A percentile compares a stretch with the other conserved stretches of the same genome.
Conservation (phyloP, 2,113 vertebrate genomes). For the Sprattus sprattus region DNA sequence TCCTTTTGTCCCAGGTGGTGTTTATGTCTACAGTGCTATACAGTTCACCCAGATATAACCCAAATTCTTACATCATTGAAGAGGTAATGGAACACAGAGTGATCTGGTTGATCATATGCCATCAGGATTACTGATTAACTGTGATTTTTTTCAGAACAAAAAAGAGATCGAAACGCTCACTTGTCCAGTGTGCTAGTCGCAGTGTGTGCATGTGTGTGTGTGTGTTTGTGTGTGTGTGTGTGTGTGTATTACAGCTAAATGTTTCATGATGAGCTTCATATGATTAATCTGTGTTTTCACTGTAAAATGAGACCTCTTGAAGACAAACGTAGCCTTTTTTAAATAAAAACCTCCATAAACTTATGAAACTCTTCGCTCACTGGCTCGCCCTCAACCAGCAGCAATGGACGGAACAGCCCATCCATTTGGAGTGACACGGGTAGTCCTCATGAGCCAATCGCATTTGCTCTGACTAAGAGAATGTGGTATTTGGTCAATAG, state of each 20-base stretch:
- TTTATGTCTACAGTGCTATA: too few species aligned
- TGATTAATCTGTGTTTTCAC: not conserved
- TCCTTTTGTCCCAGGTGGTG: too few species aligned
- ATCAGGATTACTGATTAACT: too few species aligned
- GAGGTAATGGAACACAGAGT: too few species aligned
- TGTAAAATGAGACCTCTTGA: conserved; percentile 2
- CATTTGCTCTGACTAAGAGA: conserved; percentile 40
- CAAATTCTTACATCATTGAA: too few species aligned
- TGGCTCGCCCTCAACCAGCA: conserved; percentile 3
- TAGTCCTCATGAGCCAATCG: conserved; percentile 33
- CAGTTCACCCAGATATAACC: too few species aligned
- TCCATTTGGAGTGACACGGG: conserved; percentile 35
- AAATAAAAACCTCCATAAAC: conserved; percentile 10
- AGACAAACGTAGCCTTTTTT: not conserved
- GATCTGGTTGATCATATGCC: too few species aligned
- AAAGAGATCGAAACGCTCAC: too few species aligned
- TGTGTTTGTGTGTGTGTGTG: not conserved
- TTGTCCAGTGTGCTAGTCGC: not conserved
- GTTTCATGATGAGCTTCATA: not conserved
- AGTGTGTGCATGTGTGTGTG: not conserved
- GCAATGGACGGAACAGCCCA: conserved; percentile 20
- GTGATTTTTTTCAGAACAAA: too few species aligned
- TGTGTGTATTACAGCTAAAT: not conserved
- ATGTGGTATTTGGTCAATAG: conserved; percentile 34
- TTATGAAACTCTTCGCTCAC: not conserved